These are phyloP conservation scores for Bombyx mandarina DNA, from an alignment of 1,140 invertebrate genomes.

Conservation along the genomic window DNA sequence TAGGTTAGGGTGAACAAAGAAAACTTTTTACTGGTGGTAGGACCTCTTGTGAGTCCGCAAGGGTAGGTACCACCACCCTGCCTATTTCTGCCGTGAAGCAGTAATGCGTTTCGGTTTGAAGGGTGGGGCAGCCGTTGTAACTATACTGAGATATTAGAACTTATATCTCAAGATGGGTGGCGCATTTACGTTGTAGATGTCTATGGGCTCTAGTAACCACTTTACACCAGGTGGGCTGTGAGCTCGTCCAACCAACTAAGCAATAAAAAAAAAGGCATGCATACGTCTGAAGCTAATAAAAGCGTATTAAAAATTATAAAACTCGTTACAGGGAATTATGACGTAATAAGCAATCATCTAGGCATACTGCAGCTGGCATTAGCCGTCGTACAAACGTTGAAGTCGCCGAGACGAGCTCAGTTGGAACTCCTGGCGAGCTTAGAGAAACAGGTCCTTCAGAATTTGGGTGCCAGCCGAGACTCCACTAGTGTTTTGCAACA, in stretches of 20 bases:
- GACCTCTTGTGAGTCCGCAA: too few species aligned
- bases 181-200: too few species aligned
- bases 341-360: conserved; percentile 46
- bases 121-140: too few species aligned
- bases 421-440: conserved; percentile 72
- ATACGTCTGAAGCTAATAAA: background rate
- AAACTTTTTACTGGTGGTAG: background rate
- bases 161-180: too few species aligned
- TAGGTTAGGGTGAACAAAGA: background rate
- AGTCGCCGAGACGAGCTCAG: conserved; percentile 69
- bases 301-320: background rate
- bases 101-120: too few species aligned
- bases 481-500: conserved; percentile 74
- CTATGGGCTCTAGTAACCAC: too few species aligned
- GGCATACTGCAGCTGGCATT: conserved; percentile 71
- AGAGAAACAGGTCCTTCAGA: conserved; percentile 73
- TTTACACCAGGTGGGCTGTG: too few species aligned
- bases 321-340: conserved; percentile 45
- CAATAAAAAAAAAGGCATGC: background rate
- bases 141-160: too few species aligned
- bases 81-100: too few species aligned
- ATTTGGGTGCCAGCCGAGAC: conserved; percentile 72
- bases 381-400: conserved; percentile 73
- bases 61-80: too few species aligned
- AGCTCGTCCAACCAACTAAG: background rate